A percentile compares a stretch with the other conserved stretches of the same genome.
Conservation (phyloP, 2,113 vertebrate genomes). For the Phylloscopus whistleri region DNA sequence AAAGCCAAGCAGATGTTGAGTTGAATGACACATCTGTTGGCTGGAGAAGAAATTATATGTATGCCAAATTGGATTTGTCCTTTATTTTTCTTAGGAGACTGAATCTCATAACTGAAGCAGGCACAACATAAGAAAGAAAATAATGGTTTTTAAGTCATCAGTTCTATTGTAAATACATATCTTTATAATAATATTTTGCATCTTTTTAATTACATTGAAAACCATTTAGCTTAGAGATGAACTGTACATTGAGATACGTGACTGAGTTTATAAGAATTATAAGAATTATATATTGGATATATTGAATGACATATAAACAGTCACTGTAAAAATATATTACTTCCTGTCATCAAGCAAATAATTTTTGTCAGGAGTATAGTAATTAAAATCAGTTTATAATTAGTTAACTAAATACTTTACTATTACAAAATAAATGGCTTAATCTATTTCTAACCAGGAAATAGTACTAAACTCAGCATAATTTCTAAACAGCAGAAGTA, state of each 20-base stretch:
- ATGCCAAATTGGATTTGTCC: constrained; percentile 35
- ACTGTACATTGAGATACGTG: not conserved
- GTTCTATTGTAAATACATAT: not conserved
- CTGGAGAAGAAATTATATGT: constrained; percentile 29
- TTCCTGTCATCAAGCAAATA: constrained; percentile 2
- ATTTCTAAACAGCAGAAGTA: not conserved
- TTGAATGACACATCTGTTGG: constrained; percentile 65
- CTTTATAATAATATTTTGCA: not conserved
- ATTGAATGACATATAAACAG: not conserved
- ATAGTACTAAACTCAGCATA: not conserved
- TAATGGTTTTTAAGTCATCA: not conserved
- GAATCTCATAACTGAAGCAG: constrained; percentile 32
- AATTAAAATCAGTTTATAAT: constrained; percentile 52
- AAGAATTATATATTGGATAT: not conserved
- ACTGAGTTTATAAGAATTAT: not conserved
- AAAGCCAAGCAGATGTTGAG: constrained; percentile 62
- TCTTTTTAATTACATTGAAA: not conserved
- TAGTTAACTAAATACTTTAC: constrained; percentile 9
- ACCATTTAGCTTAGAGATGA: not conserved
- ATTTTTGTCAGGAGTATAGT: not conserved
- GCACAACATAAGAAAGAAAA: constrained; percentile 15
- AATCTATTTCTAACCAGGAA: constrained; percentile 5
- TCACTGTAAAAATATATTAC: not conserved
- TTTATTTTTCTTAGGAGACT: constrained; percentile 42
- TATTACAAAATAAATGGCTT: not conserved